A percentile compares a stretch with the other conserved stretches of the same genome.
These are phyloP conservation scores for Lordiphosa fenestrarum DNA, from an alignment of 2,888 invertebrate genomes.

Conservation along the genomic window DNA sequence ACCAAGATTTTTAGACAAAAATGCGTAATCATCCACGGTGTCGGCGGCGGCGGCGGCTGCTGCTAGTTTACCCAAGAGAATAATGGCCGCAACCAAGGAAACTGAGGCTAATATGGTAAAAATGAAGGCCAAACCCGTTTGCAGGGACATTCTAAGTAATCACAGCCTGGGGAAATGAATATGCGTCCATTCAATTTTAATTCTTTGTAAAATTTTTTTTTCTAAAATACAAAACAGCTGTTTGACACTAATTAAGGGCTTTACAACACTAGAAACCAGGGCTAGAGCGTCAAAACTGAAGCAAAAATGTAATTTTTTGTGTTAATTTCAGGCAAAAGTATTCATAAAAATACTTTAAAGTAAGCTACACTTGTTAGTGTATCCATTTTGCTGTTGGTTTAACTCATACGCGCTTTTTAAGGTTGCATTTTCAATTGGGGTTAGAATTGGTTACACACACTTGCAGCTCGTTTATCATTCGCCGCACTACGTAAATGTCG, in stretches of 20 bases:
- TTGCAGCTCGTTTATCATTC: too few relatives aligned
- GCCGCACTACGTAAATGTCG: too few relatives aligned
- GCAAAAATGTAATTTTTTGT: neutral
- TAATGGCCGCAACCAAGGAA: conserved; percentile 82
- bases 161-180: conserved; percentile 1
- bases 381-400: too few relatives aligned
- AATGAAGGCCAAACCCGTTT: conserved; percentile 70
- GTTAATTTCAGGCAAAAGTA: neutral
- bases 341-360: too few relatives aligned
- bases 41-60: neutral
- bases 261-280: conserved; percentile 7
- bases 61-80: conserved; percentile 82
- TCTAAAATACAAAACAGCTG: conserved; percentile 49
- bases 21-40: conserved; percentile 10
- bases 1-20: conserved; percentile 2
- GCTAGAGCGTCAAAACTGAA: neutral
- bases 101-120: conserved; percentile 83
- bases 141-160: conserved; percentile 68
- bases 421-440: too few relatives aligned
- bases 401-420: too few relatives aligned
- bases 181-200: neutral
- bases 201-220: conserved; percentile 8
- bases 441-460: too few relatives aligned
- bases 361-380: too few relatives aligned
- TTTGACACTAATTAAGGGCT: conserved; percentile 21